Evolutionary conservation across 2,888 invertebrate species (phyloP).

Genomic region (Pimpla rufipes): DNA sequence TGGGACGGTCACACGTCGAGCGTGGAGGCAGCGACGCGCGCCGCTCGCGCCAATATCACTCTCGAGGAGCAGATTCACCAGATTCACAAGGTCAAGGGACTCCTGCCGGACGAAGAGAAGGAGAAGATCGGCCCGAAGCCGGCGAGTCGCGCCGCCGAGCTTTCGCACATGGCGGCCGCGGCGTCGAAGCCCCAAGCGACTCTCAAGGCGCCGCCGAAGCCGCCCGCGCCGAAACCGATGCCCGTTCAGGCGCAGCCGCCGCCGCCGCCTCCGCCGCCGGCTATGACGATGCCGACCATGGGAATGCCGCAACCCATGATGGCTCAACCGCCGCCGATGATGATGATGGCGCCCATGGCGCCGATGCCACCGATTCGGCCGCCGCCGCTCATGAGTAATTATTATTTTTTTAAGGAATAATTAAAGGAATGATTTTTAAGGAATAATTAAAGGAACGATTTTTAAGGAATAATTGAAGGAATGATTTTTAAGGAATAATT

Average conservation of each 20-base stretch:
- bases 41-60: slow-evolving; percentile 97
- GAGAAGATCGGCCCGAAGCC: slow-evolving; percentile 98
- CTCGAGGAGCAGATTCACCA: slow-evolving; percentile 98
- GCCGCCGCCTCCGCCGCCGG: slow-evolving; percentile 81
- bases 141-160: slow-evolving; percentile 84
- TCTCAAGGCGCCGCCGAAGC: slow-evolving; percentile 83
- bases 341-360: slow-evolving; percentile 89
- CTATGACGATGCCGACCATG: slow-evolving; percentile 84
- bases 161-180: slow-evolving; percentile 83
- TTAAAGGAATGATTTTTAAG: too few species aligned
- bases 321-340: slow-evolving; percentile 87
- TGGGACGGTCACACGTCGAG: slow-evolving; percentile 99
- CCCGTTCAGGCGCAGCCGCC: slow-evolving; percentile 83
- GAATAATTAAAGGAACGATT: too few species aligned
- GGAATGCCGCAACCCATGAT: slow-evolving; percentile 86
- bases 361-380: slow-evolving; percentile 87
- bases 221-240: slow-evolving; percentile 83
- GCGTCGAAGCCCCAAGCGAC: slow-evolving; percentile 83
- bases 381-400: slow-evolving; percentile 87
- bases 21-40: slow-evolving; percentile 97
- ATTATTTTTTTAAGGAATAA: slow-evolving; percentile 53
- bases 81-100: slow-evolving; percentile 98
- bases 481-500: too few species aligned
- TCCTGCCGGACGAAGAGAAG: slow-evolving; percentile 97
- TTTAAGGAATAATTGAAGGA: too few species aligned